Percentiles rank a stretch among this genome's conserved stretches.
Conservation (phyloP, 2,113 vertebrate species). For the Colaptes auratus region DNA sequence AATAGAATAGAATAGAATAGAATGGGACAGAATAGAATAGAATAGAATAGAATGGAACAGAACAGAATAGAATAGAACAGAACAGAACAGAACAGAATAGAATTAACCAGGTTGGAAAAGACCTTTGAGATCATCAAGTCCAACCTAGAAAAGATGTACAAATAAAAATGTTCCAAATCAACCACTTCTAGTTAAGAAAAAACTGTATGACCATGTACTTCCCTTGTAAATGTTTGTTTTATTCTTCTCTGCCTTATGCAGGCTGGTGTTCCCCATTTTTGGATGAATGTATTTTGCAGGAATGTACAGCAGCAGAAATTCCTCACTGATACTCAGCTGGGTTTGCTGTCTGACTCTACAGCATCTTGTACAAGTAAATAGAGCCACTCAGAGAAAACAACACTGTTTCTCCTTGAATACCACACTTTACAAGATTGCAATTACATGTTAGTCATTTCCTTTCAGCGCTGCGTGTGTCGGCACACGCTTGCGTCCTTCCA, state of each 20-base stretch:
- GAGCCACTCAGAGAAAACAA: neutral
- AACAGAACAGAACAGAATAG: too few relatives aligned
- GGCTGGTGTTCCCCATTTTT: neutral
- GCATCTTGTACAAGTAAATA: neutral
- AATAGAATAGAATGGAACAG: too few relatives aligned
- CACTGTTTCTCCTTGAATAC: neutral
- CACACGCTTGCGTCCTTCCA: neutral
- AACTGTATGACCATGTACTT: neutral
- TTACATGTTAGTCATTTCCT: neutral
- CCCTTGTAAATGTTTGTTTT: slow-evolving; percentile 12
- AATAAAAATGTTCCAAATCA: neutral
- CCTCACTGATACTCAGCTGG: neutral
- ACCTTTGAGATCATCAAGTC: too few relatives aligned
- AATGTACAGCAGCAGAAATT: slow-evolving; percentile 2
- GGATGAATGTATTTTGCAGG: neutral
- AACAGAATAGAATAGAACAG: too few relatives aligned
- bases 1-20: too few relatives aligned
- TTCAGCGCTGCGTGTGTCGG: neutral
- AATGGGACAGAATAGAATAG: too few relatives aligned
- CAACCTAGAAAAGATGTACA: neutral
- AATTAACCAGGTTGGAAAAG: too few relatives aligned
- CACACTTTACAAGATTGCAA: slow-evolving; percentile 11
- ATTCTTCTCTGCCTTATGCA: neutral
- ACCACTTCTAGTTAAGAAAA: neutral
- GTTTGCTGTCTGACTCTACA: neutral